Evolutionary conservation across 2,888 invertebrate species (phyloP).

Genomic region (Cephus nigrinus): DNA sequence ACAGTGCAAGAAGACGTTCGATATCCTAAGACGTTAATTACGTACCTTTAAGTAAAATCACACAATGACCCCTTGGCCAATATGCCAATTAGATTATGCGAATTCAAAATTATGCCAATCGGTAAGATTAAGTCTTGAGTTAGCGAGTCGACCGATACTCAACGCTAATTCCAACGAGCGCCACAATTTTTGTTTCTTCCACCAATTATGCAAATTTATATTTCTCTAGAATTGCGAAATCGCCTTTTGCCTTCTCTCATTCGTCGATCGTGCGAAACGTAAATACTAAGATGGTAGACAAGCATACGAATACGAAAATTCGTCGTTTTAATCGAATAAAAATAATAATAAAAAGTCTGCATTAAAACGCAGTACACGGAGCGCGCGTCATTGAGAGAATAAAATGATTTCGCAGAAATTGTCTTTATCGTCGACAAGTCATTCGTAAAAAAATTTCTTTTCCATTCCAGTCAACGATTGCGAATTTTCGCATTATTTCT

Average conservation of each 20-base stretch:
- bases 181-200: background rate
- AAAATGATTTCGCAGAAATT: background rate
- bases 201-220: background rate
- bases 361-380: background rate
- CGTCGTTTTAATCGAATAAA: background rate
- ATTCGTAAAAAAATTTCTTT: background rate
- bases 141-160: background rate
- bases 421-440: background rate
- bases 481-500: background rate
- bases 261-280: background rate
- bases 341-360: background rate
- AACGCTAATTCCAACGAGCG: background rate
- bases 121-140: background rate
- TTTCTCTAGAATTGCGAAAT: background rate
- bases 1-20: background rate
- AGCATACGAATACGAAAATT: background rate
- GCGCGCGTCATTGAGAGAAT: background rate
- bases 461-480: background rate
- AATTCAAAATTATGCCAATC: background rate
- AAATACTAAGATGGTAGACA: background rate
- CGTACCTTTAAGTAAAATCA: background rate
- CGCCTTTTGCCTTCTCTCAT: background rate
- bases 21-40: background rate
- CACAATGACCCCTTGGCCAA: background rate
- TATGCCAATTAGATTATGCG: background rate